A percentile compares a stretch with the other conserved stretches of the same genome.
phyloP scores from a whole-genome alignment of 2,113 vertebrate species.

The Strix uralensis region DNA sequence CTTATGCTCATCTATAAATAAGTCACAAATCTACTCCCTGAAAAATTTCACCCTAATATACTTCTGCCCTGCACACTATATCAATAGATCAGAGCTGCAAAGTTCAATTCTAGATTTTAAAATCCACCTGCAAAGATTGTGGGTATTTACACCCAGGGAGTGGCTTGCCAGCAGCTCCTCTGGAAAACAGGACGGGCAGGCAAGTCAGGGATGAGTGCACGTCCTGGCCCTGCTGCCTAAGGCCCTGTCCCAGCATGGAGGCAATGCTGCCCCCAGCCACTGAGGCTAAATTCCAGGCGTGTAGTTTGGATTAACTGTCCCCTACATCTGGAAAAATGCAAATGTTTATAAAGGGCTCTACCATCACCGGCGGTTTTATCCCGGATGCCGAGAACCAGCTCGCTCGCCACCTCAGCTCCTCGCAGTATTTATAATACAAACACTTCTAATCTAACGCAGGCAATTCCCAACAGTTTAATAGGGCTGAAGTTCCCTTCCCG shows the following conservation, averaged over 20 bases:
- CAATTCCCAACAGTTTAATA: conserved; percentile 48
- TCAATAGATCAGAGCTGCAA: neutral
- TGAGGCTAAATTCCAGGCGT: neutral
- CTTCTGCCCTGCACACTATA: neutral
- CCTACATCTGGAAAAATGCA: neutral
- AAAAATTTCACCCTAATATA: neutral
- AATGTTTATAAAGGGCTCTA: conserved; percentile 13
- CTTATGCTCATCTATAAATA: neutral
- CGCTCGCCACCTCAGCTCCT: neutral
- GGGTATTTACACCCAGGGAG: neutral
- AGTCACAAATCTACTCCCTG: neutral
- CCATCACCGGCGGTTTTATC: neutral
- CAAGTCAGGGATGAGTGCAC: neutral
- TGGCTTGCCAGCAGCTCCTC: neutral
- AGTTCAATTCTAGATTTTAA: neutral
- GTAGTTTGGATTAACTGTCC: neutral
- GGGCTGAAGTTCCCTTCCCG: conserved; percentile 26
- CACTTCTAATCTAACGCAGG: conserved; percentile 1
- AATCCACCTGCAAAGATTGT: neutral
- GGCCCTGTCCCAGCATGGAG: accelerated
- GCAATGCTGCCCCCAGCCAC: accelerated
- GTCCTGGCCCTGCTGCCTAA: neutral
- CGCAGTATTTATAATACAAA: conserved; percentile 3
- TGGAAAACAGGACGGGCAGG: neutral
- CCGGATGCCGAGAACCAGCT: neutral